Percentiles rank a stretch among this genome's conserved stretches.
Conservation (phyloP, 53 echinoderm and acorn worm species). For the Holothuria leucospilota region DNA sequence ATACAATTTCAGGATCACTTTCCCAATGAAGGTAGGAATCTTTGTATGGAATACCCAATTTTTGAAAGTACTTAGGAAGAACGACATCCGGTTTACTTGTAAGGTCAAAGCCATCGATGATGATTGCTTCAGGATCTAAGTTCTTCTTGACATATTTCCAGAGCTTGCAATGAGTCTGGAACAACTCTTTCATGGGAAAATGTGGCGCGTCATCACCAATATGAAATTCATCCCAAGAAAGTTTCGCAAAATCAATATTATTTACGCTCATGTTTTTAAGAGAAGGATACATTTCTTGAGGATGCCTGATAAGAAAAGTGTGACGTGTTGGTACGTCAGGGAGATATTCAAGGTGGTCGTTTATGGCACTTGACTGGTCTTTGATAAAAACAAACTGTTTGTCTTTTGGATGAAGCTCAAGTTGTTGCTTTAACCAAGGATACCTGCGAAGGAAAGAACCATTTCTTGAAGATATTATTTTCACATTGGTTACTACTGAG, state of each 20-base stretch:
- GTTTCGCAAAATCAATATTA: neutral
- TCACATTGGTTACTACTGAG: too few relatives aligned
- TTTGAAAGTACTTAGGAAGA: neutral
- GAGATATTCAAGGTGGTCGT: neutral
- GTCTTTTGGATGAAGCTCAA: neutral
- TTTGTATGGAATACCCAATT: conserved; percentile 8
- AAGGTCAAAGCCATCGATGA: conserved; percentile 16
- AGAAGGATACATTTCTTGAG: neutral
- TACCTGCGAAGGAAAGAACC: neutral
- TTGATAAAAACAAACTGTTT: conserved; percentile 16
- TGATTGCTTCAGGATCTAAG: neutral
- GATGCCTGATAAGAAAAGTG: conserved; percentile 11
- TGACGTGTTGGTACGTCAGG: conserved; percentile 3
- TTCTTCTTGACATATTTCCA: conserved; percentile 12
- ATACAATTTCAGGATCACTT: neutral
- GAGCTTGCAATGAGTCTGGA: neutral
- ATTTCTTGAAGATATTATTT: too few relatives aligned
- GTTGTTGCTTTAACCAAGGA: neutral
- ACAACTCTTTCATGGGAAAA: neutral
- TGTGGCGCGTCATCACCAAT: neutral
- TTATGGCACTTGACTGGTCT: conserved; percentile 22
- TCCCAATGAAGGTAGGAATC: conserved; percentile 8
- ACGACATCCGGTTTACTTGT: neutral
- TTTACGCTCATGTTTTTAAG: neutral
- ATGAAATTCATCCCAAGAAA: neutral